Evolutionary conservation across 2,797 vertebrate species (phyloP).

Genomic region (Lophius americanus): DNA sequence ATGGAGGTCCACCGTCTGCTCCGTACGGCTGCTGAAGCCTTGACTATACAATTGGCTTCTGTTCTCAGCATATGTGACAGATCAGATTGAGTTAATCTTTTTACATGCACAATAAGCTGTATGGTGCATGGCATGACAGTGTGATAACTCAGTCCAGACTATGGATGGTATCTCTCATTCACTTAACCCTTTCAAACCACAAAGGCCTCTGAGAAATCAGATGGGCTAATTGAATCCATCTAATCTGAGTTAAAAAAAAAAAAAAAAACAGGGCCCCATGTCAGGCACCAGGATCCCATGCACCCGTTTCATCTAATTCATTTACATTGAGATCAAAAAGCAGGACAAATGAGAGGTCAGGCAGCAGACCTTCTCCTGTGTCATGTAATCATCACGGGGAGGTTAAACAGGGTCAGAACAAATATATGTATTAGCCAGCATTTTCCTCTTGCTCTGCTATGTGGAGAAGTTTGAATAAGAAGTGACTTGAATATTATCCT

Average conservation of each 20-base stretch:
- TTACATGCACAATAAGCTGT: constrained; percentile 49
- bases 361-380: constrained; percentile 16
- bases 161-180: constrained; percentile 58
- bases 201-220: constrained; percentile 61
- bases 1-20: constrained; percentile 14
- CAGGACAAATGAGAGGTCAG: constrained; percentile 40
- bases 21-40: constrained; percentile 27
- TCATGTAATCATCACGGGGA: neutral
- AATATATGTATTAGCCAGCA: neutral
- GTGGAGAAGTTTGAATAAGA: neutral
- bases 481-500: neutral
- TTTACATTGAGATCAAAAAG: constrained; percentile 69
- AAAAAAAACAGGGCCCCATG: constrained; percentile 46
- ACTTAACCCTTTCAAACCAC: constrained; percentile 64
- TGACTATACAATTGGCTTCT: constrained; percentile 23
- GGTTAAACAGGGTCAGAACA: constrained; percentile 35
- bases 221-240: constrained; percentile 69
- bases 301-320: constrained; percentile 65
- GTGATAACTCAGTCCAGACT: constrained; percentile 64
- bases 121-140: constrained; percentile 40
- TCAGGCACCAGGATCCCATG: constrained; percentile 57
- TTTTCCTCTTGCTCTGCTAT: neutral
- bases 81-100: constrained; percentile 61
- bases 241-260: constrained; percentile 43
- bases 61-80: constrained; percentile 38